Evolutionary conservation across 2,797 vertebrate species (phyloP), one percentile per base, ranked within the genome.

Genomic region (Sebastes diploproa): DNA sequence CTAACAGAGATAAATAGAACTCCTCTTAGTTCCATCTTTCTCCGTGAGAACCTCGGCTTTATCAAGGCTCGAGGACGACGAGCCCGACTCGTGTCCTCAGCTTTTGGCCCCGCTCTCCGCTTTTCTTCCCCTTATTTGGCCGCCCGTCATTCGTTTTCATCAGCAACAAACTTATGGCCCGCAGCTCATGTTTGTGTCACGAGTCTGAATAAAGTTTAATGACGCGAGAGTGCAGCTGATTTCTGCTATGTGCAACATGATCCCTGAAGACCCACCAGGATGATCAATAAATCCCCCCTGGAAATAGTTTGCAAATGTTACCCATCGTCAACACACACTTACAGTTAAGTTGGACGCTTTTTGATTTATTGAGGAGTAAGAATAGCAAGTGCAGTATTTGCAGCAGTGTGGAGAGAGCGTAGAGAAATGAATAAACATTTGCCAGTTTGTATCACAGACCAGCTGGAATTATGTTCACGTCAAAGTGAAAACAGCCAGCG

Each of bases 1-100:
- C 84, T 91, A 94, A 92, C 77, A 25, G 88, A 96, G 95, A 96
- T 95, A 95, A 95, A 95, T 95, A 89, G 83, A 77, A 73, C 61
- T 90, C 84, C 82, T 92, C 91, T 90, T 73, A 77, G 83, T 93
- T 92, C 82, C 85, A 88, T 94, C 90, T 80, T 88, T 80, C 84
- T 91, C 84, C 84, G 86, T 95, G 94, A 94, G 94, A 95, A 93
- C 81, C 59, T 76, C 54, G 68, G 85, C 89, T 95, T 92, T 91
- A 95, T 95, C 91, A 90, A 55, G 34, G 32, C 73, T 62, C 1
- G 34, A 78, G n/a, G 67, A 85, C 56, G 30, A 64, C 23, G 18
- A 81, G 73, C 50, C 75, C 42, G 80, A 88, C 84, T 80, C 29
- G 76, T 72, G 84, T 89, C 86, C 86, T 92, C 59, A 56, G 75